Percentiles rank a stretch among this genome's conserved stretches.
These are phyloP conservation scores for Gymnorhina tibicen DNA, from an alignment of 2,113 vertebrate genomes.

Conservation along the genomic window DNA sequence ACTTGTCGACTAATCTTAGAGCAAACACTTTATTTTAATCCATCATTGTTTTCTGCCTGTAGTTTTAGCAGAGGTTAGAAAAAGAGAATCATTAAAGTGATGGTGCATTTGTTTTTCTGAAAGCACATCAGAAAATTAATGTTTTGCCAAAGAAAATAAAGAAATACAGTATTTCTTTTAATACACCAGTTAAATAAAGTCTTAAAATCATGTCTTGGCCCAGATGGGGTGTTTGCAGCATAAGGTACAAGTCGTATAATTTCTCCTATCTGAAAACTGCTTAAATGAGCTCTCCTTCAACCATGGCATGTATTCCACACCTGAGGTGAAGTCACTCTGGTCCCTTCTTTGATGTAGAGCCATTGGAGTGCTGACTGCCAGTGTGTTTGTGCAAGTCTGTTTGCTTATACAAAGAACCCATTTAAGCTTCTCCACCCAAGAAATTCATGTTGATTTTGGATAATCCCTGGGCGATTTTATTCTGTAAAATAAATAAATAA, in stretches of 20 bases:
- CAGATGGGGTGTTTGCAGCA: neutral
- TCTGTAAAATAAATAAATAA: conserved; percentile 55
- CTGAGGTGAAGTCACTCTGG: conserved; percentile 37
- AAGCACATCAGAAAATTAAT: neutral
- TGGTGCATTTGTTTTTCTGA: neutral
- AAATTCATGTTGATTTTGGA: conserved; percentile 60
- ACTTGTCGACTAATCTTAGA: neutral
- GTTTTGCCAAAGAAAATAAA: conserved; percentile 14
- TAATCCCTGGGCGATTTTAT: conserved; percentile 6
- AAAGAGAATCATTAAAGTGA: conserved; percentile 22
- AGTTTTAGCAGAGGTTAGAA: conserved; percentile 25
- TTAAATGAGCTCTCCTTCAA: conserved; percentile 2
- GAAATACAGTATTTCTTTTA: conserved; percentile 24
- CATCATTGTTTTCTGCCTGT: conserved; percentile 45
- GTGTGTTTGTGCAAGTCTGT: conserved; percentile 44
- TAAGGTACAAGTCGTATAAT: neutral
- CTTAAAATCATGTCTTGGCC: neutral
- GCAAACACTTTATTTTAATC: conserved; percentile 42
- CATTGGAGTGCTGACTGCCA: neutral
- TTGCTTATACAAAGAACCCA: conserved; percentile 43
- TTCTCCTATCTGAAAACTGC: conserved; percentile 23
- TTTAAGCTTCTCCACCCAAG: conserved; percentile 63
- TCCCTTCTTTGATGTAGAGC: conserved; percentile 41
- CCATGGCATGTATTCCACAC: conserved; percentile 9
- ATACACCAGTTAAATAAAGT: conserved; percentile 1